Evolutionary conservation across 1,140 invertebrate species (phyloP).

Genomic region (Pseudomyrmex dendroicus): DNA sequence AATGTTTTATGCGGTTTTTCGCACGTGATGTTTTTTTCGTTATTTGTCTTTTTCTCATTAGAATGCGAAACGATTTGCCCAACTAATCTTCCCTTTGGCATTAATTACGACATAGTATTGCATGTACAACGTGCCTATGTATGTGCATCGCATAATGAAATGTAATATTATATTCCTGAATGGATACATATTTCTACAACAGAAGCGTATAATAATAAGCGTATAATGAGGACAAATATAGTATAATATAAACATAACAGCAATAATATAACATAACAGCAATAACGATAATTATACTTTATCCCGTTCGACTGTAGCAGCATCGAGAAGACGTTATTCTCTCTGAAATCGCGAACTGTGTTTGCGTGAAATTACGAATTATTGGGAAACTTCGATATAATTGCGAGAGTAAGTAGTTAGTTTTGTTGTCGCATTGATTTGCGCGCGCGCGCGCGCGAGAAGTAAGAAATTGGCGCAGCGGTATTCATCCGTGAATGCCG

Average conservation of each 20-base stretch:
- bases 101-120: slow-evolving; percentile 17
- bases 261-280: not conserved
- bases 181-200: slow-evolving; percentile 10
- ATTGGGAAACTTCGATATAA: slow-evolving; percentile 1
- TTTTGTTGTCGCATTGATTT: slow-evolving; percentile 14
- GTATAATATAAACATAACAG: not conserved
- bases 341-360: not conserved
- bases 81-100: slow-evolving; percentile 1
- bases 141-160: slow-evolving; percentile 6
- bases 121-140: not conserved
- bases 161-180: slow-evolving; percentile 11
- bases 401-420: not conserved
- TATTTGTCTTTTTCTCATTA: slow-evolving; percentile 9
- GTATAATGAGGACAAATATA: too few species aligned
- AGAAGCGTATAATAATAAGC: too few species aligned
- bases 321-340: not conserved
- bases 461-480: slow-evolving; percentile 13
- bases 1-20: slow-evolving; percentile 3
- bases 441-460: not conserved
- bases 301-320: not conserved
- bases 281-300: not conserved
- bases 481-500: slow-evolving; percentile 25
- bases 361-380: slow-evolving; percentile 4
- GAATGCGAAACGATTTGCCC: slow-evolving; percentile 17
- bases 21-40: not conserved